A percentile compares a stretch with the other conserved stretches of the same genome.
These are phyloP conservation scores for Scophthalmus maximus DNA, from an alignment of 2,113 vertebrate genomes.

Conservation along the genomic window DNA sequence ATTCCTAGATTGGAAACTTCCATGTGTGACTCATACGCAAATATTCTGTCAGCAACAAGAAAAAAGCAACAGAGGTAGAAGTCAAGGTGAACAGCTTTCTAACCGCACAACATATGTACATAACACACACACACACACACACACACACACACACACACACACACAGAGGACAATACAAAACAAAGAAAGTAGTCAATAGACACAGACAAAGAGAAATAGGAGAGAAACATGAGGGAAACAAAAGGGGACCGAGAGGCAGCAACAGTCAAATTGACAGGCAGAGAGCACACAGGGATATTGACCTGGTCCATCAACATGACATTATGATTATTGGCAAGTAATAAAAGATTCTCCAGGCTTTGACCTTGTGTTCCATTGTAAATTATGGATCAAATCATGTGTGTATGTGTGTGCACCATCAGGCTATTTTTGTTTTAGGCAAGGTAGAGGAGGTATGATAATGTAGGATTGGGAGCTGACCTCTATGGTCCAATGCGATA, in stretches of 20 bases:
- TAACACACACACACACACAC: background rate
- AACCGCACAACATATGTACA: background rate
- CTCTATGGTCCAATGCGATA: constrained; percentile 43
- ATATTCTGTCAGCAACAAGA: background rate
- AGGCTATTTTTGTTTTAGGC: constrained; percentile 7
- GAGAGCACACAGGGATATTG: constrained; percentile 60
- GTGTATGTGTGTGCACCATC: constrained; percentile 32
- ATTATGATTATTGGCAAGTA: constrained; percentile 79
- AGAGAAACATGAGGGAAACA: background rate
- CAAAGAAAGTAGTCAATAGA: background rate
- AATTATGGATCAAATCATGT: constrained; percentile 44
- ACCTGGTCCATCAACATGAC: constrained; percentile 73
- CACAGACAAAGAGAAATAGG: constrained; percentile 7
- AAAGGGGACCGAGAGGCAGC: background rate
- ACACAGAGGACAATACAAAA: background rate
- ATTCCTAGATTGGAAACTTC: constrained; percentile 33
- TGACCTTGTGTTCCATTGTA: constrained; percentile 65
- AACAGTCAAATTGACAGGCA: constrained; percentile 30
- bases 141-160: background rate
- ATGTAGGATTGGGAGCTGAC: constrained; percentile 49
- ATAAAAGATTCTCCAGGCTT: constrained; percentile 71
- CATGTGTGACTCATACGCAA: constrained; percentile 6
- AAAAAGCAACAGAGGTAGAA: constrained; percentile 3
- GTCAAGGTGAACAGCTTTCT: background rate
- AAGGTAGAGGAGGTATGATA: constrained; percentile 37